Percentiles rank a stretch among this genome's conserved stretches.
phyloP scores from a whole-genome alignment of 2,113 vertebrate genomes.

The Columba janthina region DNA sequence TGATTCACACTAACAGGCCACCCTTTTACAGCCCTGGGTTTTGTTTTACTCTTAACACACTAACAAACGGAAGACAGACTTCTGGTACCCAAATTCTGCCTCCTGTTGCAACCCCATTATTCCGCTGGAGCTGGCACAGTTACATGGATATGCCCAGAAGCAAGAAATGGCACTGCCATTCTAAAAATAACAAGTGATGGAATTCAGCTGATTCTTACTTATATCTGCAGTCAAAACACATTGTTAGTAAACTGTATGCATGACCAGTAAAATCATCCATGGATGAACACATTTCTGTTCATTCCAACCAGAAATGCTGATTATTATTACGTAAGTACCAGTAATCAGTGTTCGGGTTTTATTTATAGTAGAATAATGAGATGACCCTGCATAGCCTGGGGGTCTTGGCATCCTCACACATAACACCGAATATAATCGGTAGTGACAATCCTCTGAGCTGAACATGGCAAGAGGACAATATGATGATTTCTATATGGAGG shows the following conservation, averaged over 20 bases:
- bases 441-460: not conserved
- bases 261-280: not conserved
- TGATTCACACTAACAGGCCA: not conserved
- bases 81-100: not conserved
- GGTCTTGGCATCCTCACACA: not conserved
- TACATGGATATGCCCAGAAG: not conserved
- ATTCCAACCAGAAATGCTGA: not conserved
- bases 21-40: not conserved
- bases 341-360: constrained; percentile 16
- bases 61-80: not conserved
- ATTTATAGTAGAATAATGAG: constrained; percentile 13
- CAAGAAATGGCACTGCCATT: not conserved
- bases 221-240: not conserved
- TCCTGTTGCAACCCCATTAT: not conserved
- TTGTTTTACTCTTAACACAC: not conserved
- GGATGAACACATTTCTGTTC: not conserved
- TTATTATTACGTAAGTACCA: constrained; percentile 6
- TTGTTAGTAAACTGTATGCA: not conserved
- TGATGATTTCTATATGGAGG: not conserved
- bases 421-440: not conserved
- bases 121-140: not conserved
- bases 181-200: not conserved
- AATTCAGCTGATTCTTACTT: not conserved
- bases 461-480: not conserved
- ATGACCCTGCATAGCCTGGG: not conserved